Conservation (phyloP, 2,797 vertebrate species). For the Clarias fuscus region DNA sequence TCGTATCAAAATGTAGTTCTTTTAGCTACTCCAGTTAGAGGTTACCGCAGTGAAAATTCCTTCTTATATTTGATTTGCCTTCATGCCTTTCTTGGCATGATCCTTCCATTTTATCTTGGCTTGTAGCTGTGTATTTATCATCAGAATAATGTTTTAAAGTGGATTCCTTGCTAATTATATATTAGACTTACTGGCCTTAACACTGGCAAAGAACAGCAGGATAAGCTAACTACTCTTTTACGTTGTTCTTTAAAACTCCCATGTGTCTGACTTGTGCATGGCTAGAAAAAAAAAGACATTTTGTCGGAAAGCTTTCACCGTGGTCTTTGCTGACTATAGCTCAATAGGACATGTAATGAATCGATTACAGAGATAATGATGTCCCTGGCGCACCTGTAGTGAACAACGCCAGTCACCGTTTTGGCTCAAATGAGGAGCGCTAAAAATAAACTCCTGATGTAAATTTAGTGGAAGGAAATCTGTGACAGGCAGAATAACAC, state of each 20-base stretch:
- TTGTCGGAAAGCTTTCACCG: neutral
- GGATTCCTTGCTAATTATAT: neutral
- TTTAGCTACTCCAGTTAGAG: too few species aligned
- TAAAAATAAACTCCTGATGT: slow-evolving; percentile 21
- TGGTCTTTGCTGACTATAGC: slow-evolving; percentile 10
- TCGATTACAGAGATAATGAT: slow-evolving; percentile 32
- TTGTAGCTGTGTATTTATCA: too few species aligned
- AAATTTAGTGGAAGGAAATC: neutral
- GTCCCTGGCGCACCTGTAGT: slow-evolving; percentile 18
- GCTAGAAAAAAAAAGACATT: neutral
- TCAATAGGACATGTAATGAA: slow-evolving; percentile 20
- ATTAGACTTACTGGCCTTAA: neutral
- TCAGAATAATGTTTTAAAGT: neutral
- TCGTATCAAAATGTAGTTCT: too few species aligned
- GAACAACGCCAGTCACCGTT: neutral
- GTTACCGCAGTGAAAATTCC: too few species aligned
- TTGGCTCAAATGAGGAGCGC: slow-evolving; percentile 11
- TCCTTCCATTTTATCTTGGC: too few species aligned
- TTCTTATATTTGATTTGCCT: too few species aligned
- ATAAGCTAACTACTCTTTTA: neutral
- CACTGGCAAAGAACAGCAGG: neutral
- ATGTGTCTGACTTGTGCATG: neutral
- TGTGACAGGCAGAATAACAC: neutral
- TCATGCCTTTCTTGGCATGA: too few species aligned
- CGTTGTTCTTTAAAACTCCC: neutral